Evolutionary conservation across 1,140 invertebrate species (phyloP).

Genomic region (Asbolus verrucosus): DNA sequence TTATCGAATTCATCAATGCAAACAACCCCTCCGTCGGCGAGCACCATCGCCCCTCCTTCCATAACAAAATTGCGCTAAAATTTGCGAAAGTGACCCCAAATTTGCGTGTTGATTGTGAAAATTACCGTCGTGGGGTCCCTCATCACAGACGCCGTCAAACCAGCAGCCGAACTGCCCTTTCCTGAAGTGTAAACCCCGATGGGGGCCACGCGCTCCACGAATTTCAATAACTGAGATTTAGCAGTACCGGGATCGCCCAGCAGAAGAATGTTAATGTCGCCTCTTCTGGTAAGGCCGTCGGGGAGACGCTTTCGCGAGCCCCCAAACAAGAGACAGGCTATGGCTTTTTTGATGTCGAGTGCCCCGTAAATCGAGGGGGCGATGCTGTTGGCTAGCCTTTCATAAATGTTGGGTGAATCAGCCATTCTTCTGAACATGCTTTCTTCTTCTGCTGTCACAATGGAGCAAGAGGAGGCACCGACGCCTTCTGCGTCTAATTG

Average conservation of each 20-base stretch:
- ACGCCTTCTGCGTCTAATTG: conserved; percentile 86
- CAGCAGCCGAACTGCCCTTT: conserved; percentile 98
- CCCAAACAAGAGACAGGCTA: conserved; percentile 95
- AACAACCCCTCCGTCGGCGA: conserved; percentile 98
- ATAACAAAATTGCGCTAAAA: conserved; percentile 95
- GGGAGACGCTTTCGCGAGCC: conserved; percentile 92
- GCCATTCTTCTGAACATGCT: conserved; percentile 91
- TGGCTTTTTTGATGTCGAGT: conserved; percentile 96
- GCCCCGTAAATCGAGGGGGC: conserved; percentile 98
- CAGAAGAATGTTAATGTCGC: conserved; percentile 96
- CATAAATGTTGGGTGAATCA: conserved; percentile 87
- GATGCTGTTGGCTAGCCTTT: conserved; percentile 90
- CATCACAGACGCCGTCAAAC: conserved; percentile 97
- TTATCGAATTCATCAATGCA: conserved; percentile 99
- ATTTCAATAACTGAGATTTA: conserved; percentile 98
- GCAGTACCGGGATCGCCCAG: conserved; percentile 99
- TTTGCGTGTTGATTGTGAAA: conserved; percentile 56
- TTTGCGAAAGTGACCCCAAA: background rate
- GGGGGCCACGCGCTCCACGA: conserved; percentile 96
- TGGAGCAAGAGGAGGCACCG: conserved; percentile 70
- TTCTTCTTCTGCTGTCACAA: conserved; percentile 88
- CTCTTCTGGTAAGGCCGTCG: conserved; percentile 93
- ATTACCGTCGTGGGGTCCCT: conserved; percentile 92
- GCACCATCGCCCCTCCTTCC: conserved; percentile 99
- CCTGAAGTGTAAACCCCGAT: conserved; percentile 98